phyloP scores from a whole-genome alignment of 1,140 invertebrate genomes.

The Saccostrea cuccullata region DNA sequence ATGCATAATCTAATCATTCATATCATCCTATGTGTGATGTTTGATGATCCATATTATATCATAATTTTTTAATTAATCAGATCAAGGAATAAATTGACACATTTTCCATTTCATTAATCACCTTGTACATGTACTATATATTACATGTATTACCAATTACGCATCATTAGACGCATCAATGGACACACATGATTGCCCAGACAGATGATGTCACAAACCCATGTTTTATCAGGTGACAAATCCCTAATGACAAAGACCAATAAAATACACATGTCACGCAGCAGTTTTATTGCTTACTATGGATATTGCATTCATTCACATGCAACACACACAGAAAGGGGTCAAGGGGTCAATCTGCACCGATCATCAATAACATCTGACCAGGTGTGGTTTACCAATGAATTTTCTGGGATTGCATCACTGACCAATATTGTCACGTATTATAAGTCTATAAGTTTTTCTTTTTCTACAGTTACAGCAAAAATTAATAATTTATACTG shows the following conservation, averaged over 20 bases:
- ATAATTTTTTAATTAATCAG: background rate
- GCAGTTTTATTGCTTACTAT: background rate
- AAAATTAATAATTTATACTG: too few species aligned
- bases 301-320: background rate
- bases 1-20: background rate
- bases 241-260: background rate
- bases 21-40: background rate
- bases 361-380: background rate
- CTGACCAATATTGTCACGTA: background rate
- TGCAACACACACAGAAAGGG: background rate
- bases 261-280: background rate
- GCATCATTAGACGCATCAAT: constrained; percentile 2
- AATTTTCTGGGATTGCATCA: background rate
- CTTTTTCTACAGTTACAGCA: too few species aligned
- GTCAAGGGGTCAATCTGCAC: background rate
- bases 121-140: background rate
- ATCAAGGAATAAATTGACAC: background rate
- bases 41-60: background rate
- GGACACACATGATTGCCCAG: background rate
- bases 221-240: background rate
- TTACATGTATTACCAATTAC: background rate
- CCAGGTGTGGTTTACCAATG: constrained; percentile 2
- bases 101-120: background rate
- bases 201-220: background rate
- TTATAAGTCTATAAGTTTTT: background rate